phyloP scores from a whole-genome alignment of 2,888 invertebrate species.

The Ophioninae sp. region DNA sequence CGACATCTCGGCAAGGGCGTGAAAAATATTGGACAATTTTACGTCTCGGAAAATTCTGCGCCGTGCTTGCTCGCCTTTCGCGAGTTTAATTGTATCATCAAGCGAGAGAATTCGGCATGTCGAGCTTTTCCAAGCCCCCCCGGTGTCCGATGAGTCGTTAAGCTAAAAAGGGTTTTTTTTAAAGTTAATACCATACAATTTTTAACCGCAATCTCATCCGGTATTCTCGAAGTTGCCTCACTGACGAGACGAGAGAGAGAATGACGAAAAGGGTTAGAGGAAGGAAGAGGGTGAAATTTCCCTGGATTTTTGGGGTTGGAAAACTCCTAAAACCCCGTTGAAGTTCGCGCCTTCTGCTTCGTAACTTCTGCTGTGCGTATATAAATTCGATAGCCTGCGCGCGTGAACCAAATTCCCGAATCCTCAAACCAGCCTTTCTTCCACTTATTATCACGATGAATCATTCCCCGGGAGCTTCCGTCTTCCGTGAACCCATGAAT shows the following conservation, averaged over 20 bases:
- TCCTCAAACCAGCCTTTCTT: slow-evolving; percentile 51
- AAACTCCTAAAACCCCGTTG: slow-evolving; percentile 40
- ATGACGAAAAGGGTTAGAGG: not conserved
- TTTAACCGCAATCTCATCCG: slow-evolving; percentile 79
- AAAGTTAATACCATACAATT: slow-evolving; percentile 80
- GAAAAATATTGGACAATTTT: slow-evolving; percentile 81
- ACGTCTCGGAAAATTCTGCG: slow-evolving; percentile 76
- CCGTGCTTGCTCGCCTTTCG: slow-evolving; percentile 63
- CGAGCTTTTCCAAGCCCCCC: slow-evolving; percentile 24
- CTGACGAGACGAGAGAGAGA: slow-evolving; percentile 53
- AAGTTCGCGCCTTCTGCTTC: slow-evolving; percentile 43
- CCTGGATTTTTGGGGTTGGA: slow-evolving; percentile 32
- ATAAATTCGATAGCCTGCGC: slow-evolving; percentile 31
- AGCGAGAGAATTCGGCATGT: slow-evolving; percentile 61
- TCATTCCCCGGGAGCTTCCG: slow-evolving; percentile 47
- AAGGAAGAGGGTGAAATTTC: not conserved
- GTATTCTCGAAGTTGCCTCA: slow-evolving; percentile 67
- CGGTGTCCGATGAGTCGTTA: slow-evolving; percentile 65
- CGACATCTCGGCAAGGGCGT: slow-evolving; percentile 66
- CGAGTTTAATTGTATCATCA: slow-evolving; percentile 81
- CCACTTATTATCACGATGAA: slow-evolving; percentile 65
- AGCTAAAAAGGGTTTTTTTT: slow-evolving; percentile 67
- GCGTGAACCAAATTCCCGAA: slow-evolving; percentile 58
- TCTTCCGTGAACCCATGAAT: slow-evolving; percentile 1
- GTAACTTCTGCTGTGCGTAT: slow-evolving; percentile 28